Percentiles rank a stretch among this genome's conserved stretches.
Evolutionary conservation across 2,113 vertebrate genomes (phyloP).

Genomic region (Gadus chalcogrammus): DNA sequence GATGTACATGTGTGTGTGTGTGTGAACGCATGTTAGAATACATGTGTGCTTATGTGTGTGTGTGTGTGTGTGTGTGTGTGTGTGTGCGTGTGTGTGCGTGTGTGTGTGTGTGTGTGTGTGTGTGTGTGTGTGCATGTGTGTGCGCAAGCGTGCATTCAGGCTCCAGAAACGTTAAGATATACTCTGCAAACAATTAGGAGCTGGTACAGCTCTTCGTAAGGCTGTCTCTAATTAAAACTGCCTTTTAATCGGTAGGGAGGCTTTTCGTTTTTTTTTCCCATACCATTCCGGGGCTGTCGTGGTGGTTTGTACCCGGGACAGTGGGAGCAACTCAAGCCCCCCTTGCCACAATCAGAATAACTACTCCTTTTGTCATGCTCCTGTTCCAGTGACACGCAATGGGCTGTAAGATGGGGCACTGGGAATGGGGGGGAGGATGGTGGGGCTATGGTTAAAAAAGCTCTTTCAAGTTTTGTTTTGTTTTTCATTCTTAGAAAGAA

Average conservation of each 20-base stretch:
- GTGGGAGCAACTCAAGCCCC: conserved; percentile 28
- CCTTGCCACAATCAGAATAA: conserved; percentile 27
- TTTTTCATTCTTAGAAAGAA: no score
- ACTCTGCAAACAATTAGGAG: conserved; percentile 81
- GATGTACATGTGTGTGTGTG: conserved; percentile 44
- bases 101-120: conserved; percentile 27
- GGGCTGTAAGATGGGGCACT: background rate
- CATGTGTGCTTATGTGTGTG: conserved; percentile 14
- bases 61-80: conserved; percentile 21
- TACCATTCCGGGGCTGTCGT: conserved; percentile 38
- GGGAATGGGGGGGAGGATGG: background rate
- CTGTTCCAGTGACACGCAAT: conserved; percentile 25
- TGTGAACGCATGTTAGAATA: background rate
- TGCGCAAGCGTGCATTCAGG: conserved; percentile 28
- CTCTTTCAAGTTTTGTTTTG: no score
- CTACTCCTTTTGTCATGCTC: conserved; percentile 20
- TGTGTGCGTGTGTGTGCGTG: conserved; percentile 4
- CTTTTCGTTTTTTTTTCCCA: conserved; percentile 17
- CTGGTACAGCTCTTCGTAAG: conserved; percentile 75
- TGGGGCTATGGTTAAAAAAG: background rate
- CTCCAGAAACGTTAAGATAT: conserved; percentile 78
- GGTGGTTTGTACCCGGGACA: conserved; percentile 23
- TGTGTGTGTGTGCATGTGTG: conserved; percentile 5
- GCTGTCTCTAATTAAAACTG: conserved; percentile 86
- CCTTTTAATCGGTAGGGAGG: conserved; percentile 55